A percentile compares a stretch with the other conserved stretches of the same genome.
Evolutionary conservation across 2,113 vertebrate genomes (phyloP).

Genomic region (Muntiacus reevesi): DNA sequence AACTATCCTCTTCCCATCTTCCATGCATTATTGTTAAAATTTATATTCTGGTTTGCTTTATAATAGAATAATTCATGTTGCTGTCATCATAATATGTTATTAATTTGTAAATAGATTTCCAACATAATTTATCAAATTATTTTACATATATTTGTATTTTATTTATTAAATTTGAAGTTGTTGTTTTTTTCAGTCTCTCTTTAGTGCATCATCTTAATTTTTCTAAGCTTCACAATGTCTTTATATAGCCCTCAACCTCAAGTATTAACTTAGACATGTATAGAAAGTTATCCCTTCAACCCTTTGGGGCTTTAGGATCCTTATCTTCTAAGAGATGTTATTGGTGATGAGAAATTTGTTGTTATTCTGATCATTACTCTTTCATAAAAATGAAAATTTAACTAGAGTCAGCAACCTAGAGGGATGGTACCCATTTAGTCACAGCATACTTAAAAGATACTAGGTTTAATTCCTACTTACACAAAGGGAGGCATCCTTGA

Average conservation of each 20-base stretch:
- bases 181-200: background rate
- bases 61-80: background rate
- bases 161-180: background rate
- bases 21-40: background rate
- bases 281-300: background rate
- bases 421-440: background rate
- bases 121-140: background rate
- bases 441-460: background rate
- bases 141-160: background rate
- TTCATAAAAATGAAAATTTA: background rate
- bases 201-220: background rate
- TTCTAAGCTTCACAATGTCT: background rate
- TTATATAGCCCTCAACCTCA: background rate
- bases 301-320: background rate
- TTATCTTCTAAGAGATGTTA: background rate
- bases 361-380: background rate
- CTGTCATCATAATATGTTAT: background rate
- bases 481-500: background rate
- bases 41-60: background rate
- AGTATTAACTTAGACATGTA: background rate
- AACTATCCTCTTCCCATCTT: background rate
- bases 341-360: background rate
- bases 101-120: background rate
- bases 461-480: background rate
- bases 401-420: background rate